Percentiles rank a stretch among this genome's conserved stretches.
Conservation (phyloP, 2,797 vertebrate species). For the Lycodopsis pacificus region DNA sequence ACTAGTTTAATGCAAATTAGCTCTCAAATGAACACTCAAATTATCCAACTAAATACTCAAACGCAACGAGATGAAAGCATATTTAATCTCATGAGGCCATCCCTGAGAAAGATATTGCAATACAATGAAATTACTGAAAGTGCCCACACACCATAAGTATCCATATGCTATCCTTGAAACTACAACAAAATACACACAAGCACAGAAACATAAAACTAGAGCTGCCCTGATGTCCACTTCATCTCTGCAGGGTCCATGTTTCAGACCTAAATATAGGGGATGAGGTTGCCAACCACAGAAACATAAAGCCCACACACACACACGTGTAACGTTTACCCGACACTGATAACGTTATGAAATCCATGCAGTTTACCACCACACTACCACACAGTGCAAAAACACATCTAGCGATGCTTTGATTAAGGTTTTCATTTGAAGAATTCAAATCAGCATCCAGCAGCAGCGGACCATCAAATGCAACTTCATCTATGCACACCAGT, state of each 20-base stretch:
- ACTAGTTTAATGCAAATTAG: slow-evolving; percentile 1
- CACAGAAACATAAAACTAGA: background rate
- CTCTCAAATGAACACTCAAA: background rate
- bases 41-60: background rate
- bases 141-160: background rate
- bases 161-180: background rate
- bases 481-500: background rate
- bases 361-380: background rate
- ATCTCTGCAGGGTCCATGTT: background rate
- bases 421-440: background rate
- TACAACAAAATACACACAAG: background rate
- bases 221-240: background rate
- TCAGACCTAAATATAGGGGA: background rate
- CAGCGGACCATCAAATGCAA: slow-evolving; percentile 7
- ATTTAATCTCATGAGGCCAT: background rate
- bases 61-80: background rate
- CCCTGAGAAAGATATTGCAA: background rate
- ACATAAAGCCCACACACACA: background rate
- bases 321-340: background rate
- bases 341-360: background rate
- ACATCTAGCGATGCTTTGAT: background rate
- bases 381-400: background rate
- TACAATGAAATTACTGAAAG: background rate
- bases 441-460: slow-evolving; percentile 20
- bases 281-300: background rate